A percentile compares a stretch with the other conserved stretches of the same genome.
Conservation (phyloP, 2,113 vertebrate genomes). For the Myotis lucifugus region DNA sequence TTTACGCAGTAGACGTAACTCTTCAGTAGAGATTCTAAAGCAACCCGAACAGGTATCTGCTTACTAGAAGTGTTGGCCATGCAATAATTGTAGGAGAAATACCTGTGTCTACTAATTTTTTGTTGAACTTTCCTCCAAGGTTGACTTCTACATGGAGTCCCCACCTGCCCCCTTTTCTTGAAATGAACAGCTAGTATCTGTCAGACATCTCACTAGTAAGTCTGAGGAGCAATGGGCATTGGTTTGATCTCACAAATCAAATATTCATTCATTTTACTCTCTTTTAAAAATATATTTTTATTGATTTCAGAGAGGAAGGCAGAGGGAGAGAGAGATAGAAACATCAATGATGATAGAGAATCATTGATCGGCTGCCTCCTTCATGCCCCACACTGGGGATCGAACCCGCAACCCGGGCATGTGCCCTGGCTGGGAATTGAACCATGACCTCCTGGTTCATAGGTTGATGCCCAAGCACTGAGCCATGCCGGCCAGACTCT, state of each 20-base stretch:
- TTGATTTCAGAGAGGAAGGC: no score
- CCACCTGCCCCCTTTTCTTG: neutral
- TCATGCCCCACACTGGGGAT: no score
- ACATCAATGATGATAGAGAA: no score
- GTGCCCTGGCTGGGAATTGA: no score
- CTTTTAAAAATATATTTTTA: no score
- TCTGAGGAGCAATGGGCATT: neutral
- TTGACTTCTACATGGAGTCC: neutral
- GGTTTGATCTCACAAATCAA: constrained; percentile 33
- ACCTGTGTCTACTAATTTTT: neutral
- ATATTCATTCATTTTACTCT: neutral
- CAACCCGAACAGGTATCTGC: neutral
- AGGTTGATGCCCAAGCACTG: no score
- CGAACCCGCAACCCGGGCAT: no score
- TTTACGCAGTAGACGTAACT: neutral
- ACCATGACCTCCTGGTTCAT: no score
- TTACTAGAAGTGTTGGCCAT: neutral
- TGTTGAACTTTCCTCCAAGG: neutral
- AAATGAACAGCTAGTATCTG: neutral
- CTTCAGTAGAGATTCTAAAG: constrained; percentile 11
- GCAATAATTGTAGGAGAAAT: neutral
- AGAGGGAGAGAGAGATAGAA: no score
- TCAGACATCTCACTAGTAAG: neutral
- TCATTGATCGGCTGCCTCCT: no score
- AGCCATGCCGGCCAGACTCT: no score